Evolutionary conservation across 2,113 vertebrate genomes (phyloP).

Genomic region (Etia nguti): DNA sequence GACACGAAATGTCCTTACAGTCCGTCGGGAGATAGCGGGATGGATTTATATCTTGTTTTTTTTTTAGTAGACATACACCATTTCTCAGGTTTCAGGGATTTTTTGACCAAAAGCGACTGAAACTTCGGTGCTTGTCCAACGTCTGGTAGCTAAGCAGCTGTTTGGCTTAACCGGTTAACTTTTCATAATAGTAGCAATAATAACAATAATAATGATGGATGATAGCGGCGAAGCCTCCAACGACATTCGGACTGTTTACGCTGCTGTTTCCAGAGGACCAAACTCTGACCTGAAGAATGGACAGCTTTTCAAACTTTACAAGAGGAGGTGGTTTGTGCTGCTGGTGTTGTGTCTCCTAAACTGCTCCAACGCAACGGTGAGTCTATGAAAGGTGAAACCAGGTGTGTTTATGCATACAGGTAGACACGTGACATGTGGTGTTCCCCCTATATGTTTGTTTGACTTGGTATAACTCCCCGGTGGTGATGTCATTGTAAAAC

Average conservation of each 20-base stretch:
- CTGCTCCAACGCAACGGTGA: conserved; percentile 86
- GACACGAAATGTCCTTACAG: neutral
- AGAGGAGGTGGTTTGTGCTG: conserved; percentile 82
- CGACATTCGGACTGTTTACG: neutral
- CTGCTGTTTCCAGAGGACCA: neutral
- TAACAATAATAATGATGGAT: conserved; percentile 14
- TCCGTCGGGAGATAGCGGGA: neutral
- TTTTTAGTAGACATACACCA: neutral
- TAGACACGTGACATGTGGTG: neutral
- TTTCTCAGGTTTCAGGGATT: neutral
- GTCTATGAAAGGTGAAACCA: neutral
- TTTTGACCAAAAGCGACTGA: neutral
- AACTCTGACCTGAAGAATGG: neutral
- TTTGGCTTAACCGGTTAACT: neutral
- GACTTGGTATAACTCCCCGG: neutral
- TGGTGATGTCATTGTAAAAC: neutral
- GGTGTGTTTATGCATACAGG: neutral
- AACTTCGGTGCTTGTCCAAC: neutral
- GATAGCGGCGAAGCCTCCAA: neutral
- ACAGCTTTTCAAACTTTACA: conserved; percentile 63
- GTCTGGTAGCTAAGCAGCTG: neutral
- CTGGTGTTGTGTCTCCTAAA: conserved; percentile 78
- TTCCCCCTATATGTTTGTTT: neutral
- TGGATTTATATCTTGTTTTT: neutral
- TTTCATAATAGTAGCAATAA: neutral